A percentile compares a stretch with the other conserved stretches of the same genome.
These are phyloP conservation scores for Diabrotica virgifera DNA, from an alignment of 1,140 invertebrate species.

Conservation along the genomic window DNA sequence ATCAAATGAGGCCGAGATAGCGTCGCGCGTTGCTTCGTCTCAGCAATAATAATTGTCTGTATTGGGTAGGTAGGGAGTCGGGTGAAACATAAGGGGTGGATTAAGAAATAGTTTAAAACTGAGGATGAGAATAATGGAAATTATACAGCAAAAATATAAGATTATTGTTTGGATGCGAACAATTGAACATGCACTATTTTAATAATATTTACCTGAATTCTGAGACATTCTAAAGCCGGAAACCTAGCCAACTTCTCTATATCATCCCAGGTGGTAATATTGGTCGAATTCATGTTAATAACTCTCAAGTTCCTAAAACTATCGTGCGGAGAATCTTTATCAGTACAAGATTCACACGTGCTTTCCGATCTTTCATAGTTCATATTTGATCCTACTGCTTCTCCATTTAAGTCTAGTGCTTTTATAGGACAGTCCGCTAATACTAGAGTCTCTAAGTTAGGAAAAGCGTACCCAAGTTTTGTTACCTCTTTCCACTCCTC, in stretches of 20 bases:
- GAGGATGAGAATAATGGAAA: too few species aligned
- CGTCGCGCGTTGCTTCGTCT: too few species aligned
- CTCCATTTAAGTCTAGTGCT: constrained; percentile 53
- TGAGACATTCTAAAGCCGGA: constrained; percentile 75
- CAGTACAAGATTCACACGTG: constrained; percentile 48
- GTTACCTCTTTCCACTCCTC: constrained; percentile 77
- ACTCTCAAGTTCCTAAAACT: constrained; percentile 67
- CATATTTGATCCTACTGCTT: constrained; percentile 45
- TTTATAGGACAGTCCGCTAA: constrained; percentile 81
- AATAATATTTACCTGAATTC: constrained; percentile 65
- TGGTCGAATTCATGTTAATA: constrained; percentile 81
- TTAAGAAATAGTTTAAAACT: too few species aligned
- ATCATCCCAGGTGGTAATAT: constrained; percentile 81
- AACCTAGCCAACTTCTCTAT: constrained; percentile 80
- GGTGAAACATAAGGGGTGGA: too few species aligned
- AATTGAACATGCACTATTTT: too few species aligned
- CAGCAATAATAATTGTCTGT: too few species aligned
- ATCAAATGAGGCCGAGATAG: too few species aligned
- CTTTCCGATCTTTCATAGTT: constrained; percentile 52
- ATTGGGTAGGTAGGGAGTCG: too few species aligned
- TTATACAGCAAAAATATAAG: too few species aligned
- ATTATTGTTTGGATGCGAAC: too few species aligned
- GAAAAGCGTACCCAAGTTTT: constrained; percentile 80
- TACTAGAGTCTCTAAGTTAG: constrained; percentile 77
- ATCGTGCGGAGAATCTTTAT: constrained; percentile 48